Conservation (phyloP, 2,888 invertebrate species). For the Tigriopus californicus region DNA sequence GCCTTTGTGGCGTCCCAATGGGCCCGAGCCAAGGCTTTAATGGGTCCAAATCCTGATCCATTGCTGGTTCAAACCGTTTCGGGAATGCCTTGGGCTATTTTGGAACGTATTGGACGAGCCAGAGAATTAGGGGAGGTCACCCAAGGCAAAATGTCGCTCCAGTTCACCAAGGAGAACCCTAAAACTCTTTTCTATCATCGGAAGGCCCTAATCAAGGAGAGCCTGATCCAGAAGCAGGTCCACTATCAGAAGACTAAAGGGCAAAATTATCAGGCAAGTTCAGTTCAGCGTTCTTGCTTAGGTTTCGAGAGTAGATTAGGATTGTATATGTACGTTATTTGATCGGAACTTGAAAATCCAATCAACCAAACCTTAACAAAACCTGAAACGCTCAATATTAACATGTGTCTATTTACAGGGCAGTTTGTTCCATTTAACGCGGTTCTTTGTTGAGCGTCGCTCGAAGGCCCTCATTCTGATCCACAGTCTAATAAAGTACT, state of each 20-base stretch:
- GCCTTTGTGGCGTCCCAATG: conserved; percentile 4
- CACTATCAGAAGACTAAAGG: conserved; percentile 31
- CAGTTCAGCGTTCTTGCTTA: no score
- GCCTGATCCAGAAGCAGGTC: conserved; percentile 44
- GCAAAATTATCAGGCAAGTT: conserved; percentile 23
- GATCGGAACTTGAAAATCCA: conserved; percentile 17
- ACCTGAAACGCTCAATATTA: no score
- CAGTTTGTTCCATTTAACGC: conserved; percentile 35
- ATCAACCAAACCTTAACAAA: conserved; percentile 8
- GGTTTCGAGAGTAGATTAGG: no score
- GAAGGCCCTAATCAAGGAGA: conserved; percentile 38
- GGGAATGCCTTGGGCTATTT: conserved; percentile 41
- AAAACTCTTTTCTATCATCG: conserved; percentile 43
- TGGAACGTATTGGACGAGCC: conserved; percentile 42
- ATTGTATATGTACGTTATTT: conserved; percentile 7
- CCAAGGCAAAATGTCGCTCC: conserved; percentile 40
- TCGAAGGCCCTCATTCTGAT: conserved; percentile 35
- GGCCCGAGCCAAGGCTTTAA: background rate
- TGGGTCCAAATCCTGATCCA: background rate
- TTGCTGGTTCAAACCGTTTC: conserved; percentile 29
- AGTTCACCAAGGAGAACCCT: conserved; percentile 21
- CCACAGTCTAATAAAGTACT: conserved; percentile 35
- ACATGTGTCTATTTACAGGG: no score
- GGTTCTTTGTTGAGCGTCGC: conserved; percentile 35
- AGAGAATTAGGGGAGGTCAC: conserved; percentile 48